Evolutionary conservation across 2,888 invertebrate genomes (phyloP), one percentile per base, ranked within the genome.

Genomic region (Pegoplata infirma): DNA sequence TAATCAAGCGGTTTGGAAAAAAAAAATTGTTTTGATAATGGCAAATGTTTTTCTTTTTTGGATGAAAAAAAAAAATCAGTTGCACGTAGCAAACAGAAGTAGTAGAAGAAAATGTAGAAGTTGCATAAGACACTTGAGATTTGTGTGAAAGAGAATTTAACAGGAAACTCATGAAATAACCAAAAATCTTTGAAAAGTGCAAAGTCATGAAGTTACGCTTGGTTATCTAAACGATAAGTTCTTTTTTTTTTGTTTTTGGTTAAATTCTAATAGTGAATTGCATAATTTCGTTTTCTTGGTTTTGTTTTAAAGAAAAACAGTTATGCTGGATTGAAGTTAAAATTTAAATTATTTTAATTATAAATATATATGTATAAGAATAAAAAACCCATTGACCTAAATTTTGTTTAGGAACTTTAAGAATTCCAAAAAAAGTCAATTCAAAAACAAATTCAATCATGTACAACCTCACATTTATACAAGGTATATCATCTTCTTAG

Each of bases 41-140:
- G 75, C 44, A 71, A 69, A 32, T 59, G 47, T 49, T 51, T n/a
- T 44, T 53, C 44, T 63, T 56, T 28, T 19, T 46, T 36, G 5
- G 12, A 40, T 64, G 44, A 67, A 21, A 32, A 14, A 14, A 67
- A 47, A 58, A 23, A 53, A 14, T 64, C n/a, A 25, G 55, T 47
- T 53, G 76, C 47, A n/a, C n/a, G n/a, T n/a, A 25, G 21, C 7
- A 59, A 56, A 49, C 4, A 32, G n/a, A n/a, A n/a, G n/a, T n/a
- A n/a, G n/a, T n/a, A n/a, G n/a, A n/a, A n/a, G n/a, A n/a, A n/a
- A n/a, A n/a, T 12, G 16, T 21, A 49, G 5, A 51, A 58, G 71
- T 75, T 79, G 79, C 79, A 67, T 63, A 67, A 75, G 44, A 17
- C 75, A 67, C 71, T 78, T 71, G 69, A 66, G 74, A 71, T 75